Evolutionary conservation across 2,797 vertebrate species (phyloP), one percentile per base, ranked within the genome.

Genomic region (Halcyon badia): DNA sequence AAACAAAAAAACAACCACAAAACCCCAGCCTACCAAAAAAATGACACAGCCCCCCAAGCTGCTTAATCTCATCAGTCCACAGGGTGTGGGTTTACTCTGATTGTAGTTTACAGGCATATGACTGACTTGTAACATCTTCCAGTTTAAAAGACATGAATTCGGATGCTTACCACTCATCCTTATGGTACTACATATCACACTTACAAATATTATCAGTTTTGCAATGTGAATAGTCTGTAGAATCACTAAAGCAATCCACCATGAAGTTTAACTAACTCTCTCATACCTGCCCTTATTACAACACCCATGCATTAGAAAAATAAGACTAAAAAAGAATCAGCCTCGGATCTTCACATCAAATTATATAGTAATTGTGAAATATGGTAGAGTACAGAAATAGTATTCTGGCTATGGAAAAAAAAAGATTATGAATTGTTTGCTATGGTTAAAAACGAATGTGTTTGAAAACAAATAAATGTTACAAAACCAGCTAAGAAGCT

Each of bases 211-310:
- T 82, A 78, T 52, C 54, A 56, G 72, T 51, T 91, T 62, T 62
- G 33, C 35, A 73, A 62, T 60, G 31, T 42, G 66, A 86, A 83
- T 66, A 77, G 42, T 18, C 64, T 86, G 49, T 11, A 33, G 58
- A 94, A 94, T 88, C 83, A 88, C 82, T 90, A 90, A 83, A 66
- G 22, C 35, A 77, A 80, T 49, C 37, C 64, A 68, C 77, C 41
- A 46, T 42, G 49, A 82, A 75, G 24, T 30, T 80, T 84, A 93
- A 91, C 88, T 72, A 88, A 91, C 69, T 86, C 14, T 60, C 22
- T 77, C 92, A 35, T 54, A 69, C 37, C 41, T 71, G 61, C 58
- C 71, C 41, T 86, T 71, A 24, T 0, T 91, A 49, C 16, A 84
- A 14, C n/a, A 68, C 8, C 46, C 21, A 31, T 2, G 5, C 25